These are phyloP conservation scores for Tiphia femorata DNA, from an alignment of 2,888 invertebrate genomes.

Conservation along the genomic window DNA sequence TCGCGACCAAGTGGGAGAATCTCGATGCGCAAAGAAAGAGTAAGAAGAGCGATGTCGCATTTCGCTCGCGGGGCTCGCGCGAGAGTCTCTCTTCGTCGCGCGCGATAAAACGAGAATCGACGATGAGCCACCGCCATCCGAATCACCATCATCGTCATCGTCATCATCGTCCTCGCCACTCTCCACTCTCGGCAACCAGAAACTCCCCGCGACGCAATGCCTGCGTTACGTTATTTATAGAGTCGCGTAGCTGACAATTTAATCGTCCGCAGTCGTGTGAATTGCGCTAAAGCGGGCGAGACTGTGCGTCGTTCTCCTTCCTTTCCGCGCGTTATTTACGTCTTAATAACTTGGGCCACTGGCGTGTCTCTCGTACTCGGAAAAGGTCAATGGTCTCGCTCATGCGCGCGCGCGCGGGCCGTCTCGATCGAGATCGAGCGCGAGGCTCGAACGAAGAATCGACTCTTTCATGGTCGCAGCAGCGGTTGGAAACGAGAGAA, in stretches of 20 bases:
- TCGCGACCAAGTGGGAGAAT: not conserved
- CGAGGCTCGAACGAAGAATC: constrained; percentile 41
- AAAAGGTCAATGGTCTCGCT: constrained; percentile 47
- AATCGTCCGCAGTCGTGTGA: constrained; percentile 46
- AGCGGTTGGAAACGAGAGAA: constrained; percentile 14
- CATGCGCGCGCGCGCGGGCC: not conserved
- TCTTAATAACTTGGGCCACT: constrained; percentile 44
- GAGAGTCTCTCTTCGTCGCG: constrained; percentile 1
- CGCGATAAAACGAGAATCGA: constrained; percentile 39
- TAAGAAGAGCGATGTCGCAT: not conserved
- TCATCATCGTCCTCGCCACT: too few species aligned
- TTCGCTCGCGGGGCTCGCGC: not conserved
- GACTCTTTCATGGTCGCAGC: constrained; percentile 48
- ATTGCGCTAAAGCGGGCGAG: constrained; percentile 39
- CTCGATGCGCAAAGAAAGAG: not conserved
- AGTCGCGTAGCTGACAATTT: constrained; percentile 52
- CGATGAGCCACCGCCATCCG: constrained; percentile 15
- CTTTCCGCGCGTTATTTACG: constrained; percentile 29
- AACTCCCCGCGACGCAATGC: constrained; percentile 26
- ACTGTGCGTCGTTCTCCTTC: constrained; percentile 5
- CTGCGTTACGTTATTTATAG: constrained; percentile 50
- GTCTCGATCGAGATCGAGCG: constrained; percentile 42
- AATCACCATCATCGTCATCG: not conserved
- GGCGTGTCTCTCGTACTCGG: constrained; percentile 31
- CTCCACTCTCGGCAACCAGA: too few species aligned